A percentile compares a stretch with the other conserved stretches of the same genome.
phyloP scores from a whole-genome alignment of 2,113 vertebrate species.

The Oceanodroma tethys region DNA sequence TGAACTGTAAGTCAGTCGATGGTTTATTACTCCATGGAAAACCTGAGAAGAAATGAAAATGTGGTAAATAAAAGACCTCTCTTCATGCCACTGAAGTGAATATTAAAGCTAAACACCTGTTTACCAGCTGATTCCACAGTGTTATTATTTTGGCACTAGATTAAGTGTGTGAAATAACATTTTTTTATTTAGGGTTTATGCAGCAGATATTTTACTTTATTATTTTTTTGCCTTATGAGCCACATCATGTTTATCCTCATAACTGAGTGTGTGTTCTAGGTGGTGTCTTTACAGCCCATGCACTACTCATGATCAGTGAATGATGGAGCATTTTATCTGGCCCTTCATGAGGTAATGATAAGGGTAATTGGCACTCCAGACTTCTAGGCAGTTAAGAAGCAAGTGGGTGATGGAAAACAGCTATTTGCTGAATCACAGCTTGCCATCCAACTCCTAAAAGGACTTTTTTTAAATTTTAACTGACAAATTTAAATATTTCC shows the following conservation, averaged over 20 bases:
- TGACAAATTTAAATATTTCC: neutral
- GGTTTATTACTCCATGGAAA: neutral
- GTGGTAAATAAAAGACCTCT: neutral
- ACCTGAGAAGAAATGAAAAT: neutral
- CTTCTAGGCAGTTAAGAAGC: neutral
- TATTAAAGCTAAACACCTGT: neutral
- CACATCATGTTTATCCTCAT: neutral
- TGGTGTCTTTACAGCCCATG: neutral
- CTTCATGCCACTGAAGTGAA: neutral
- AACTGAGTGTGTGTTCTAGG: neutral
- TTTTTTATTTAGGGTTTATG: conserved; percentile 25
- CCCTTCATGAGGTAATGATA: neutral
- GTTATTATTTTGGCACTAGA: neutral
- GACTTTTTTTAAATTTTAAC: neutral
- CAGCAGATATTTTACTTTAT: neutral
- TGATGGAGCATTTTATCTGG: neutral
- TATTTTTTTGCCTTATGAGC: conserved; percentile 1
- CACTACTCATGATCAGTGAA: neutral
- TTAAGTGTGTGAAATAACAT: neutral
- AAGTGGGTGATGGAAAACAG: neutral
- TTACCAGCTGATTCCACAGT: neutral
- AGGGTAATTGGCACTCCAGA: neutral
- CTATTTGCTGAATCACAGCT: neutral
- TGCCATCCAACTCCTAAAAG: neutral
- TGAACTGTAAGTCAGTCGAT: neutral